phyloP scores from a whole-genome alignment of 2,888 invertebrate genomes.

The Mesorhabditis sp. region DNA sequence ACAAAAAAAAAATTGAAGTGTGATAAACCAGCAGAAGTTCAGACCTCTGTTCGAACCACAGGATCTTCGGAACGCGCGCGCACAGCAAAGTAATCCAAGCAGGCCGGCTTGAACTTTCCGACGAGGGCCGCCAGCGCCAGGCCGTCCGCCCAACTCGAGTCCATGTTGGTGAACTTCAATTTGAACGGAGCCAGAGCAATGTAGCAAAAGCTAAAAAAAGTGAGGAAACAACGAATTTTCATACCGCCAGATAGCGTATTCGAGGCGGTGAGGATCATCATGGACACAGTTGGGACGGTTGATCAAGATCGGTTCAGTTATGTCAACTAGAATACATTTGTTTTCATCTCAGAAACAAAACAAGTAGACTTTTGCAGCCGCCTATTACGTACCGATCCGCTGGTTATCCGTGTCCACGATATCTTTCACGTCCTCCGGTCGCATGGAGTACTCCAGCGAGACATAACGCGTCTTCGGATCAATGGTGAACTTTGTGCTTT shows the following conservation, averaged over 20 bases:
- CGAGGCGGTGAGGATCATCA: not conserved
- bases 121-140: conserved; percentile 32
- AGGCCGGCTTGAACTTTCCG: conserved; percentile 32
- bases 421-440: conserved; percentile 24
- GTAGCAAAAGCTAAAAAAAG: conserved; percentile 68
- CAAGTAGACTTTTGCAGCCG: too few species aligned
- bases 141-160: conserved; percentile 64
- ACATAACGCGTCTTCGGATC: conserved; percentile 68
- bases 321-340: too few species aligned
- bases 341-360: too few species aligned
- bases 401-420: conserved; percentile 18
- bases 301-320: not conserved
- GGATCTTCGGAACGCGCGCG: conserved; percentile 15
- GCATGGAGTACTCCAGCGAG: conserved; percentile 16
- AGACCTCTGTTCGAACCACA: conserved; percentile 10
- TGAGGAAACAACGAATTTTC: not conserved
- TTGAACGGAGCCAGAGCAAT: conserved; percentile 70
- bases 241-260: not conserved
- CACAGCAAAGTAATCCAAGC: conserved; percentile 18
- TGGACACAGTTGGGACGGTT: not conserved
- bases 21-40: conserved; percentile 9
- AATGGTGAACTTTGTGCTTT: conserved; percentile 56
- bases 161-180: conserved; percentile 69
- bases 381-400: too few species aligned
- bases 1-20: not conserved